These are phyloP conservation scores for Euplagia quadripunctaria DNA, from an alignment of 2,888 invertebrate genomes.

Conservation along the genomic window DNA sequence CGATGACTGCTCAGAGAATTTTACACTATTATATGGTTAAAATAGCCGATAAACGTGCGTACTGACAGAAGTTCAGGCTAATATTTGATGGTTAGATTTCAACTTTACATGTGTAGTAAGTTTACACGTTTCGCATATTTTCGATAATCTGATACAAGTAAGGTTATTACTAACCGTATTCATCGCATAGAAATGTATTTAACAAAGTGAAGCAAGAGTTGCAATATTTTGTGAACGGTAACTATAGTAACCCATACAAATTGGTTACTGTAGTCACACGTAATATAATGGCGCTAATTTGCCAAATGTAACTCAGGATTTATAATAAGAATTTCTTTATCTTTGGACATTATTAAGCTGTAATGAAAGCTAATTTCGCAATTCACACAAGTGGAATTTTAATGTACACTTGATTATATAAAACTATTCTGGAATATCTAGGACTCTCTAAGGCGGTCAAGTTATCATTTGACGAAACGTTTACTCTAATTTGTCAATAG, in stretches of 20 bases:
- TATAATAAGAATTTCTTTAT: no score
- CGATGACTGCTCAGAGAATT: constrained; percentile 28
- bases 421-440: constrained; percentile 11
- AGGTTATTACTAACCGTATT: neutral
- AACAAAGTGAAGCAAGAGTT: neutral
- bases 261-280: no score
- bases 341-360: no score
- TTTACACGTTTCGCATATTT: no score
- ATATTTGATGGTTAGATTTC: no score
- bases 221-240: neutral
- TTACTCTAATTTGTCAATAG: constrained; percentile 63
- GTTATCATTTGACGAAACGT: constrained; percentile 57
- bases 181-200: neutral
- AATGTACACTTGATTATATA: neutral
- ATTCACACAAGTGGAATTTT: neutral
- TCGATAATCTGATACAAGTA: neutral
- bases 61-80: no score
- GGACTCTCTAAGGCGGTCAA: constrained; percentile 46
- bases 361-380: no score
- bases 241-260: neutral
- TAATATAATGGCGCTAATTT: no score
- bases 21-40: neutral
- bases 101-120: no score
- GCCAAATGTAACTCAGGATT: no score
- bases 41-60: neutral